A percentile compares a stretch with the other conserved stretches of the same genome.
phyloP scores from a whole-genome alignment of 2,113 vertebrate genomes.

The Anolis sagrei region DNA sequence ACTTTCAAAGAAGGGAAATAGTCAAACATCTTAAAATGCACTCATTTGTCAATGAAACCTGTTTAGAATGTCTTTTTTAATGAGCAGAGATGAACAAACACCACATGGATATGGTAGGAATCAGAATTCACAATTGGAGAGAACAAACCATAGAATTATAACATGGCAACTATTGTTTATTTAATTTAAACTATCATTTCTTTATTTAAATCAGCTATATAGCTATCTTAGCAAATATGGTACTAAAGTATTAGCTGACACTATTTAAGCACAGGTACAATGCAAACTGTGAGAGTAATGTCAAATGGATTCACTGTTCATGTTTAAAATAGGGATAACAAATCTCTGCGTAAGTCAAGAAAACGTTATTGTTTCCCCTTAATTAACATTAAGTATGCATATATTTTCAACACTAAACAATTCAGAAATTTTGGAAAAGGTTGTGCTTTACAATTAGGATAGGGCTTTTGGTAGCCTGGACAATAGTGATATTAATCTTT shows the following conservation, averaged over 20 bases:
- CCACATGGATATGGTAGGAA: neutral
- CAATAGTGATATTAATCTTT: neutral
- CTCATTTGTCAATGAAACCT: slow-evolving; percentile 1
- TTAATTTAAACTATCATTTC: too few relatives aligned
- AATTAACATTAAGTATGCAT: neutral
- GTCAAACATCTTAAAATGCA: neutral
- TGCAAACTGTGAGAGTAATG: neutral
- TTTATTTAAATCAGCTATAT: neutral
- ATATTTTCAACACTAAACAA: neutral
- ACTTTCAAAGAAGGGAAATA: neutral
- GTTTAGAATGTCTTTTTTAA: slow-evolving; percentile 7
- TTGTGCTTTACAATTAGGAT: neutral
- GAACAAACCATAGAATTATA: neutral
- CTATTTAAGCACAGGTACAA: neutral
- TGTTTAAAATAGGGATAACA: slow-evolving; percentile 9
- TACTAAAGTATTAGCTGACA: slow-evolving; percentile 3
- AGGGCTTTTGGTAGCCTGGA: neutral
- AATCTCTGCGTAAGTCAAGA: slow-evolving; percentile 16
- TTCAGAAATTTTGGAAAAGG: neutral
- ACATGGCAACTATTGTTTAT: neutral
- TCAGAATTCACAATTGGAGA: too few relatives aligned
- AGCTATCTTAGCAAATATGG: neutral
- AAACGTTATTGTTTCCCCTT: slow-evolving; percentile 10
- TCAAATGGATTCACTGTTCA: slow-evolving; percentile 40
- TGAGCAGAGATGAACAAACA: neutral